Conservation (phyloP, 2,797 vertebrate genomes). For the Tokudaia muenninki region DNA sequence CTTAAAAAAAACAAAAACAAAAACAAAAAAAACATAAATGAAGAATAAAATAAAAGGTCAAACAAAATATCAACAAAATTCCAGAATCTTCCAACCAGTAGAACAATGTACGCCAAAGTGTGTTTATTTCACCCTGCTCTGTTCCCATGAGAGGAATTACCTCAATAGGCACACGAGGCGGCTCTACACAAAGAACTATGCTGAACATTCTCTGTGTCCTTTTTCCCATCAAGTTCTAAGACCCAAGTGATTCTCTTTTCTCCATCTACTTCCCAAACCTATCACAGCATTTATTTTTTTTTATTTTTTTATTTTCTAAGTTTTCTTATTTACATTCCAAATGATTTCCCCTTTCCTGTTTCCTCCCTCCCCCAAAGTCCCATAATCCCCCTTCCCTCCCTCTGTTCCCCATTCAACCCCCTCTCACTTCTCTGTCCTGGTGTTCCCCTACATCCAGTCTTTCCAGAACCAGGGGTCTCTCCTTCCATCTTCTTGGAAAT, state of each 20-base stretch:
- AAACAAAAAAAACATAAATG: neutral
- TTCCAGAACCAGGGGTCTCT: no score
- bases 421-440: no score
- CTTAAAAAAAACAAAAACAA: conserved; percentile 11
- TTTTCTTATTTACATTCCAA: no score
- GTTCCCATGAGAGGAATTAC: neutral
- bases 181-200: neutral
- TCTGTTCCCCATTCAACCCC: no score
- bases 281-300: neutral
- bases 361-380: no score
- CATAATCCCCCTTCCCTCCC: no score
- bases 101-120: neutral
- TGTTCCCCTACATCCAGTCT: no score
- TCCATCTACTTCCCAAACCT: neutral
- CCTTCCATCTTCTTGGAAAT: no score
- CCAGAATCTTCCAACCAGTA: neutral
- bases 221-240: neutral
- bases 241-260: neutral
- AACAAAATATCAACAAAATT: neutral
- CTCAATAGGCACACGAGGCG: neutral
- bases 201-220: neutral
- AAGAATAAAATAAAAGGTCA: neutral
- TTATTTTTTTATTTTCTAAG: no score
- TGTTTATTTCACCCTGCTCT: neutral
- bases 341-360: no score